phyloP scores from a whole-genome alignment of 2,797 vertebrate species.

The Nasua narica region DNA sequence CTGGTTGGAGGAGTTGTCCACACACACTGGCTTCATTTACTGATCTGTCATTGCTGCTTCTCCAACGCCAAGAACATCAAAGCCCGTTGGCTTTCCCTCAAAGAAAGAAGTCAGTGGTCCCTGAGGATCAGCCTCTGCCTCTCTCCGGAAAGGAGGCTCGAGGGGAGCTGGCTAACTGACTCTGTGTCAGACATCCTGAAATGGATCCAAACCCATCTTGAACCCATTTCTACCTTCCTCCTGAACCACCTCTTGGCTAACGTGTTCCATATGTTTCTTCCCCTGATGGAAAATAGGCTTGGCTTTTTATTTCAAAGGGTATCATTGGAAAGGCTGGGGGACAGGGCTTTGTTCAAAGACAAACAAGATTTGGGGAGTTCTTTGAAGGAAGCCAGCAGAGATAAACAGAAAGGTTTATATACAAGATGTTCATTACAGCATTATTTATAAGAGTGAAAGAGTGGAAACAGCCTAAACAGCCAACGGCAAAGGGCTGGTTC shows the following conservation, averaged over 20 bases:
- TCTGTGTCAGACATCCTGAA: slow-evolving; percentile 39
- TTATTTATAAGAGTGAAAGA: slow-evolving; percentile 50
- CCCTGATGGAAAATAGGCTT: slow-evolving; percentile 43
- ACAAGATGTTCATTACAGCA: slow-evolving; percentile 54
- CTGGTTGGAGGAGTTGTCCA: slow-evolving; percentile 59
- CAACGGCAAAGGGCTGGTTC: not conserved
- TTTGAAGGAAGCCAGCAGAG: slow-evolving; percentile 51
- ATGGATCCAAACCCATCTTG: slow-evolving; percentile 67
- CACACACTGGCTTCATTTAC: not conserved
- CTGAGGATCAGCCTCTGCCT: not conserved
- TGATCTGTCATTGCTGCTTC: not conserved
- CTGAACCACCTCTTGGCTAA: slow-evolving; percentile 52
- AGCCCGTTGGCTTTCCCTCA: slow-evolving; percentile 53
- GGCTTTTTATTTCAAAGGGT: slow-evolving; percentile 68
- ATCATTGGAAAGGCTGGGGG: slow-evolving; percentile 22
- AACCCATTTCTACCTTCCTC: slow-evolving; percentile 70
- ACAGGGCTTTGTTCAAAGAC: slow-evolving; percentile 51
- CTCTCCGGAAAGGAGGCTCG: not conserved
- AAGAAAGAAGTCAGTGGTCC: slow-evolving; percentile 47
- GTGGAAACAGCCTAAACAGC: not conserved
- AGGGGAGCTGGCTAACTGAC: not conserved
- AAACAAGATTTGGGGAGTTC: not conserved
- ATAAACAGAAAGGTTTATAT: slow-evolving; percentile 51
- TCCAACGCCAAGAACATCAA: slow-evolving; percentile 39
- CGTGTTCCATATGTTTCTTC: slow-evolving; percentile 58